Base-by-base conservation (phyloP, 2,113 vertebrate genomes). In the Chaetorhynchus papuensis region DNA sequence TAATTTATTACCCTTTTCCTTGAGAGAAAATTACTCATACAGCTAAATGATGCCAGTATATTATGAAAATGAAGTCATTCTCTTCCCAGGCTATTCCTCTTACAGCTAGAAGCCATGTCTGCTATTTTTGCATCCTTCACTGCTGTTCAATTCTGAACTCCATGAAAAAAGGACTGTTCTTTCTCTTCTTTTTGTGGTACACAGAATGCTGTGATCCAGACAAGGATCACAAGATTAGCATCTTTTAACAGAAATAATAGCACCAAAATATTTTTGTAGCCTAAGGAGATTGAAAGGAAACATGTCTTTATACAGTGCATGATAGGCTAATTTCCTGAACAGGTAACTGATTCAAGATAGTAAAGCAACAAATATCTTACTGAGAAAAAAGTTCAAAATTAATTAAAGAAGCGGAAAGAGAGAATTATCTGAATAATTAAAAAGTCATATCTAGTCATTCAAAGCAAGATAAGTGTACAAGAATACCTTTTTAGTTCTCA, bases 1-100 rank as follows among this genome's bases (percentile, higher is more conserved):
- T 70, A 91, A 87, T 88, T 85, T 93, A 91, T 95, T 90, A 63
- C 54, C 42, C 17, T 74, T 93, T 94, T 77, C 65, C 70, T 82
- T 83, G 54, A 54, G 81, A 74, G 81, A 83, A 75, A 70, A 95
- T 90, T 72, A 90, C 27, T 79, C n/a, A 42, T 37, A 53, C 42
- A 45, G 75, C 63, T 88, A 94, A 90, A 93, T 69, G 33, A 37
- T 91, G 77, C 24, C 63, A 64, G 31, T 80, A 47, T 52, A 65
- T 88, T 80, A 96, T 15, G 42, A 88, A 91, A 96, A 88, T 66
- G 22, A 85, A 85, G 75, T 79, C 1, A 13, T 90, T 82, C 28
- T 88, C 83, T 83, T 93, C 56, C 35, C 7, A 11, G 69, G 52
- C 52, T 44, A 64, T 64, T 74, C 26, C 50, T 93, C 54, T 77